Conservation (phyloP, 2,888 invertebrate genomes). For the Heptascelio sp. region DNA sequence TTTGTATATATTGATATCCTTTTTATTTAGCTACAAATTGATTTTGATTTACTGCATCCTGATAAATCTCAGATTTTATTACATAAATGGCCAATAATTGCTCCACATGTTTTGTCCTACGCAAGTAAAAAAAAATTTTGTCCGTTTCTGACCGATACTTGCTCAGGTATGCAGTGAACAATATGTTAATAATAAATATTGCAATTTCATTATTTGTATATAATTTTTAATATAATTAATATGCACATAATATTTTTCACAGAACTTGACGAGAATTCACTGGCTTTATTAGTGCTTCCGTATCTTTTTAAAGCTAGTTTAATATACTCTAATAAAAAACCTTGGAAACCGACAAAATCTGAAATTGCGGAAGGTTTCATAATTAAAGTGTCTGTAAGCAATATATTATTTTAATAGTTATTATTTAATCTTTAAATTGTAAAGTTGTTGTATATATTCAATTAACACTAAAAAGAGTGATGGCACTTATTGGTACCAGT, state of each 20-base stretch:
- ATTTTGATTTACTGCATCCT: not conserved
- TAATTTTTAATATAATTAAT: not conserved
- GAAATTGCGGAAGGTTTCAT: slow-evolving; percentile 14
- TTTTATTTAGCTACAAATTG: not conserved
- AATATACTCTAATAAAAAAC: not conserved
- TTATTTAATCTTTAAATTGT: too few relatives aligned
- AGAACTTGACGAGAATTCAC: not conserved
- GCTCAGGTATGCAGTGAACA: not conserved
- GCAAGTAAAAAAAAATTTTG: not conserved
- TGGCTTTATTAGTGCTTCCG: not conserved
- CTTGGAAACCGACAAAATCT: not conserved
- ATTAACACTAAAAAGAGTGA: too few relatives aligned
- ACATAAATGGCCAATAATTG: not conserved
- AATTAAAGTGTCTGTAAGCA: not conserved
- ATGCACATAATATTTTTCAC: not conserved
- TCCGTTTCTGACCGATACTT: not conserved
- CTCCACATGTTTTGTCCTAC: not conserved
- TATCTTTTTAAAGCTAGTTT: not conserved
- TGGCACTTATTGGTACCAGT: too few relatives aligned
- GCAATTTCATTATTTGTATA: too few relatives aligned
- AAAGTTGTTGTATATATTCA: not conserved
- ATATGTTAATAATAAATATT: not conserved
- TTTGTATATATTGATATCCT: not conserved
- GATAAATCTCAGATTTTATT: not conserved
- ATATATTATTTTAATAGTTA: not conserved